phyloP scores from a whole-genome alignment of 1,140 invertebrate species.

The Atta texana region DNA sequence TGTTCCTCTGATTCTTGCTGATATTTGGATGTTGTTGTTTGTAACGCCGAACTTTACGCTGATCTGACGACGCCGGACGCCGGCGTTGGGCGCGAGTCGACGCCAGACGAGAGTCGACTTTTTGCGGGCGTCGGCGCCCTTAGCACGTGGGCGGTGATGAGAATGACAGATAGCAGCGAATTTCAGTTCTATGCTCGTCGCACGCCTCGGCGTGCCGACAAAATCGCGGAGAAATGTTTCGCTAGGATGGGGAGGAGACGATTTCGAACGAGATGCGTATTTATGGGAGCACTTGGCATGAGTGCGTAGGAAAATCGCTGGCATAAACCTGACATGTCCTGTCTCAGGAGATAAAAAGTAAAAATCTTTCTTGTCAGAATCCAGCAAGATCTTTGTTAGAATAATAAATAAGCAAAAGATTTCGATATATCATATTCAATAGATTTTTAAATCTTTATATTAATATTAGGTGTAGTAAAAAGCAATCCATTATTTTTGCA shows the following conservation, averaged over 20 bases:
- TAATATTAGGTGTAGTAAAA: too few species aligned
- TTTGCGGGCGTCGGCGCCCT: constrained; percentile 11
- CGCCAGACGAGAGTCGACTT: constrained; percentile 41
- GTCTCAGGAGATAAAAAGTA: constrained; percentile 69
- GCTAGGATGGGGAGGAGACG: constrained; percentile 10
- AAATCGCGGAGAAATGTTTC: constrained; percentile 54
- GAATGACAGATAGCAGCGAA: constrained; percentile 50
- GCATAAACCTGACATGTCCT: constrained; percentile 73
- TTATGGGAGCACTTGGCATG: constrained; percentile 66
- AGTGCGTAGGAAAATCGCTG: constrained; percentile 64
- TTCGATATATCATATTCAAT: not conserved
- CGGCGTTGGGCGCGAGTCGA: constrained; percentile 25
- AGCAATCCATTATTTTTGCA: too few species aligned
- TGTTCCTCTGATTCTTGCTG: constrained; percentile 21
- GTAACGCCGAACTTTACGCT: constrained; percentile 35
- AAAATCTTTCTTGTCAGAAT: constrained; percentile 51
- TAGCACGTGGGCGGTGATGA: constrained; percentile 6
- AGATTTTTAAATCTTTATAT: not conserved
- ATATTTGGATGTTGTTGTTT: constrained; percentile 45
- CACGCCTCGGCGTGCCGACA: constrained; percentile 1
- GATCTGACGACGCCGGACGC: constrained; percentile 16
- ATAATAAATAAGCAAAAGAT: not conserved
- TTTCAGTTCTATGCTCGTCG: constrained; percentile 37
- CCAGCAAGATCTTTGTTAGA: constrained; percentile 4
- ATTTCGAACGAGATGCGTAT: constrained; percentile 64